Evolutionary conservation across 2,797 vertebrate genomes (phyloP).

Genomic region (Eulemur mongoz): DNA sequence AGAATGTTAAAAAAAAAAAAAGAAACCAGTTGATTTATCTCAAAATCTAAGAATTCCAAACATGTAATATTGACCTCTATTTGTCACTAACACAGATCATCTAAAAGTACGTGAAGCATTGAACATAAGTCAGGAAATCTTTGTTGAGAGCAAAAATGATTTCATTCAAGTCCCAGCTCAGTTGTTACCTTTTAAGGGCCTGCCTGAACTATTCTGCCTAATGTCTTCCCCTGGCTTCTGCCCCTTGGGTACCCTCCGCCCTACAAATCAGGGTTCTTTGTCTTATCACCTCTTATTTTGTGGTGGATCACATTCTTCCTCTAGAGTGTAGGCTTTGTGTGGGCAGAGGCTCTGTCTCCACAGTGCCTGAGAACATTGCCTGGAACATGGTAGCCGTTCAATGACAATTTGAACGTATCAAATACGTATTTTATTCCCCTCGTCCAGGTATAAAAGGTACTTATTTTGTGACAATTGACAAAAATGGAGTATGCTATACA

Average conservation of each 20-base stretch:
- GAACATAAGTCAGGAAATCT: background rate
- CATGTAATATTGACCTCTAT: background rate
- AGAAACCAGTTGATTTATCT: constrained; percentile 23
- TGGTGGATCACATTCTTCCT: background rate
- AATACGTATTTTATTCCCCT: background rate
- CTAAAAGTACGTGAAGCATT: background rate
- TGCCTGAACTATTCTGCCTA: background rate
- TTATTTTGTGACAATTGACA: background rate
- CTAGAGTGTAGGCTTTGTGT: background rate
- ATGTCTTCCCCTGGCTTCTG: background rate
- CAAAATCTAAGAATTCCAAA: background rate
- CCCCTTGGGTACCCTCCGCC: background rate
- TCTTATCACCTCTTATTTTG: background rate
- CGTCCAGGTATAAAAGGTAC: background rate
- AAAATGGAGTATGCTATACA: background rate
- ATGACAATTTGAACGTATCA: background rate
- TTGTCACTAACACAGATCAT: background rate
- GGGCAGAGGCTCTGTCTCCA: background rate
- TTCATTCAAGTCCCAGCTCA: background rate
- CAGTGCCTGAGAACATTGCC: background rate
- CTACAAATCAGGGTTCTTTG: background rate
- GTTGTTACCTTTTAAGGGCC: background rate
- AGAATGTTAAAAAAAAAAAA: background rate
- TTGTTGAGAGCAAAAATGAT: background rate
- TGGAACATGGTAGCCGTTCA: background rate